Evolutionary conservation across 2,797 vertebrate genomes (phyloP).

Genomic region (Pygocentrus nattereri): DNA sequence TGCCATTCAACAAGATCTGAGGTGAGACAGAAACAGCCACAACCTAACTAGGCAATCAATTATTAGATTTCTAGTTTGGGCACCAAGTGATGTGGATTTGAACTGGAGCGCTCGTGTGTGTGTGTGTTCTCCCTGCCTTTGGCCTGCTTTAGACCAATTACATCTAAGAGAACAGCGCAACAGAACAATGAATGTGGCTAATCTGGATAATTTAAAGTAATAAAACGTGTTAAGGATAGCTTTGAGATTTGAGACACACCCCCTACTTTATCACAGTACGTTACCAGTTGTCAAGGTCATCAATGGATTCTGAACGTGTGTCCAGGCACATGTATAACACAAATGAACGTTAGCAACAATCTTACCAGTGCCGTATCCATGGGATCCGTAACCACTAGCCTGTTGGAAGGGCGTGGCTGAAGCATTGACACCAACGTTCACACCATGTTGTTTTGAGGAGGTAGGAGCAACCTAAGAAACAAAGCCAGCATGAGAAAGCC

Average conservation of each 20-base stretch:
- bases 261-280: not conserved
- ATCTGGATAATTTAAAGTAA: not conserved
- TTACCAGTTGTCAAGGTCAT: not conserved
- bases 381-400: constrained; percentile 96
- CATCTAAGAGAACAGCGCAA: not conserved
- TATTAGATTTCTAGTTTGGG: not conserved
- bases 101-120: not conserved
- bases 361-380: constrained; percentile 97
- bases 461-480: constrained; percentile 92
- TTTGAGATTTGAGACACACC: not conserved
- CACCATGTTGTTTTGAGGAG: constrained; percentile 98
- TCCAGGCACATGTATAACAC: not conserved
- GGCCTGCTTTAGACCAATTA: not conserved
- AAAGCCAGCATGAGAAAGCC: too few relatives aligned
- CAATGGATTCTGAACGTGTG: constrained; percentile 1
- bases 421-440: constrained; percentile 95
- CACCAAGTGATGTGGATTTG: not conserved
- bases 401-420: constrained; percentile 95
- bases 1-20: not conserved
- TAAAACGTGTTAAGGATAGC: not conserved
- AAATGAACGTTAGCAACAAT: not conserved
- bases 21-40: not conserved
- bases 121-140: not conserved
- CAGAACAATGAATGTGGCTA: not conserved
- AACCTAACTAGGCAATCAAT: not conserved